phyloP scores from a whole-genome alignment of 2,113 vertebrate genomes.

The Bubo scandiacus region DNA sequence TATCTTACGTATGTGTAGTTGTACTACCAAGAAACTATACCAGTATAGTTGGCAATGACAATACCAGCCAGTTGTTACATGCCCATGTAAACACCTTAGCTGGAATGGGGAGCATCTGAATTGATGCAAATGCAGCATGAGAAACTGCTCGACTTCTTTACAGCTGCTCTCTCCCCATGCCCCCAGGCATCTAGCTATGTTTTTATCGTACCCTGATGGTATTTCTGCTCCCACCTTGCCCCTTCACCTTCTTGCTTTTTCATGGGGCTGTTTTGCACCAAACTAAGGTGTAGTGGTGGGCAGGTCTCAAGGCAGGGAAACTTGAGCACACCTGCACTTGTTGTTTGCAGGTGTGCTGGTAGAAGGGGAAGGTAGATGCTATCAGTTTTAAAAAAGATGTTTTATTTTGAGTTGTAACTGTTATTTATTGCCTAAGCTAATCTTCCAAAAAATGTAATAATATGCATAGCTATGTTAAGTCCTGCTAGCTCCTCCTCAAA shows the following conservation, averaged over 20 bases:
- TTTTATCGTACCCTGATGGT: not conserved
- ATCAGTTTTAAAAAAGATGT: not conserved
- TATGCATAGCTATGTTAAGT: not conserved
- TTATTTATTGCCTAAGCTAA: not conserved
- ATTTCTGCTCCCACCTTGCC: not conserved
- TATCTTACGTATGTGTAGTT: not conserved
- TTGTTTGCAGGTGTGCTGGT: not conserved
- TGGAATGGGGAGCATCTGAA: not conserved
- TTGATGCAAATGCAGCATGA: not conserved
- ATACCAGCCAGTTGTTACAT: not conserved
- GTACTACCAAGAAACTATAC: not conserved
- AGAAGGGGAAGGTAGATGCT: not conserved
- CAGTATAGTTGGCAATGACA: not conserved
- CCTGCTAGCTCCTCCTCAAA: not conserved
- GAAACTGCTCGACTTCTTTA: not conserved
- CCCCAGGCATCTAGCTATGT: not conserved
- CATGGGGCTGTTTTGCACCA: not conserved
- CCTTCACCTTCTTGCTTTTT: not conserved
- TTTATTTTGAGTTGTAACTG: not conserved
- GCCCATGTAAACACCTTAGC: not conserved
- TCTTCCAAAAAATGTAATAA: not conserved
- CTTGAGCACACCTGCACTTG: not conserved
- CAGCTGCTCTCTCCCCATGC: not conserved
- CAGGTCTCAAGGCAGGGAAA: not conserved
- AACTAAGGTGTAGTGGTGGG: not conserved